These are phyloP conservation scores for Drosophila rhopaloa DNA, from an alignment of 1,140 invertebrate species.

Conservation along the genomic window DNA sequence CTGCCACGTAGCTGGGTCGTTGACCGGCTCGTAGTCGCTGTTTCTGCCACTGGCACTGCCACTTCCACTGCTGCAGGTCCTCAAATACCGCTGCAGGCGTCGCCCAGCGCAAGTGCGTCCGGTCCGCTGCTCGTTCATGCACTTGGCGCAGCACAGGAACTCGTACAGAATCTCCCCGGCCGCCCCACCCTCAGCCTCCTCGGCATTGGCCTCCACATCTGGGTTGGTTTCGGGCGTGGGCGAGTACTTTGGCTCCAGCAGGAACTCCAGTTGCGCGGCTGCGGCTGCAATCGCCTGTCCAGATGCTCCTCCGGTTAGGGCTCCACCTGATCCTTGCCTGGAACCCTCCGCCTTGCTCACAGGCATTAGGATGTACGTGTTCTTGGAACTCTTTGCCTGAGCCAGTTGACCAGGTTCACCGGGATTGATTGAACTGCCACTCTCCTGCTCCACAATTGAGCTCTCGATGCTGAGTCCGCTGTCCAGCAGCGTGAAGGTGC, in stretches of 20 bases:
- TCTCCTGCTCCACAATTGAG: conserved; percentile 63
- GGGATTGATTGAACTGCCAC: conserved; percentile 1
- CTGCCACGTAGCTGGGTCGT: conserved; percentile 49
- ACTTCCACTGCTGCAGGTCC: conserved; percentile 34
- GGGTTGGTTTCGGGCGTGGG: conserved; percentile 27
- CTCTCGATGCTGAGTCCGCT: conserved; percentile 83
- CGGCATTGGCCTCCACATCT: conserved; percentile 7
- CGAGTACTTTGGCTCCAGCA: conserved; percentile 79
- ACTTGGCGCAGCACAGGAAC: conserved; percentile 84
- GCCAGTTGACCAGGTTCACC: neutral
- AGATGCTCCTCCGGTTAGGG: neutral
- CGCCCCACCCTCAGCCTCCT: conserved; percentile 1
- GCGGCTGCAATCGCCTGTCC: conserved; percentile 50
- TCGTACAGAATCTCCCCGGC: conserved; percentile 78
- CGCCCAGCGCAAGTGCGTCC: conserved; percentile 48
- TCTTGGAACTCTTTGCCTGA: conserved; percentile 53
- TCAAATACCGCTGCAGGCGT: conserved; percentile 57
- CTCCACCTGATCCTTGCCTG: neutral
- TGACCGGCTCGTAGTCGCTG: conserved; percentile 43
- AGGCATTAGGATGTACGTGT: conserved; percentile 80
- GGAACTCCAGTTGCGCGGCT: conserved; percentile 70
- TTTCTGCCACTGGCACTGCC: conserved; percentile 11
- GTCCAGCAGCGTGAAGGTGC: conserved; percentile 80
- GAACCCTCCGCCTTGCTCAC: conserved; percentile 52
- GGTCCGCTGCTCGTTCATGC: conserved; percentile 77